Conservation (phyloP, 2,888 invertebrate species). For the Panzeria rudis region DNA sequence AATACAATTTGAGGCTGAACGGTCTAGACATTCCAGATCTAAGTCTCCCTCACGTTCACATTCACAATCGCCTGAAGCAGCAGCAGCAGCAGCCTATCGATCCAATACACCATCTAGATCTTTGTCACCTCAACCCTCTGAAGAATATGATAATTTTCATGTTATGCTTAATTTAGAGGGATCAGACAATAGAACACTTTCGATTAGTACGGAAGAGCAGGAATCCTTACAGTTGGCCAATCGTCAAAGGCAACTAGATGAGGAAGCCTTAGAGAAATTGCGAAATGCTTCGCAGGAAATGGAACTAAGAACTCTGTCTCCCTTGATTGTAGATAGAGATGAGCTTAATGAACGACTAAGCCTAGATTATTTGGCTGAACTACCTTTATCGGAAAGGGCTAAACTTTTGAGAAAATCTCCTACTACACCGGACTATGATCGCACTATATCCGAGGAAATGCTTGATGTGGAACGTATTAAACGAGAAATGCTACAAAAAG, state of each 20-base stretch:
- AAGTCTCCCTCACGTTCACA: conserved; percentile 65
- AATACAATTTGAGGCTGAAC: conserved; percentile 71
- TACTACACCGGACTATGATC: conserved; percentile 77
- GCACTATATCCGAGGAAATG: conserved; percentile 79
- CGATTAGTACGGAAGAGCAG: conserved; percentile 75
- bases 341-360: conserved; percentile 40
- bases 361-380: conserved; percentile 53
- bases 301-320: conserved; percentile 76
- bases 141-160: conserved; percentile 77
- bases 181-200: conserved; percentile 73
- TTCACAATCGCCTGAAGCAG: conserved; percentile 16
- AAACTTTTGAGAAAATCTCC: conserved; percentile 73
- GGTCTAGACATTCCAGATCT: conserved; percentile 57
- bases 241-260: conserved; percentile 77
- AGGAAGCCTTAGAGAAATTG: conserved; percentile 78
- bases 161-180: conserved; percentile 78
- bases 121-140: conserved; percentile 61
- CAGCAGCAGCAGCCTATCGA: conserved; percentile 58
- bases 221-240: conserved; percentile 75
- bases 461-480: conserved; percentile 78
- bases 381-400: conserved; percentile 50
- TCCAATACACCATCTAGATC: conserved; percentile 76
- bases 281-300: conserved; percentile 78
- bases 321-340: conserved; percentile 54
- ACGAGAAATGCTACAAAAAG: conserved; percentile 76